Evolutionary conservation across 1,140 invertebrate genomes (phyloP), one percentile per base, ranked within the genome.

Genomic region (Caenorhabditis briggsae): DNA sequence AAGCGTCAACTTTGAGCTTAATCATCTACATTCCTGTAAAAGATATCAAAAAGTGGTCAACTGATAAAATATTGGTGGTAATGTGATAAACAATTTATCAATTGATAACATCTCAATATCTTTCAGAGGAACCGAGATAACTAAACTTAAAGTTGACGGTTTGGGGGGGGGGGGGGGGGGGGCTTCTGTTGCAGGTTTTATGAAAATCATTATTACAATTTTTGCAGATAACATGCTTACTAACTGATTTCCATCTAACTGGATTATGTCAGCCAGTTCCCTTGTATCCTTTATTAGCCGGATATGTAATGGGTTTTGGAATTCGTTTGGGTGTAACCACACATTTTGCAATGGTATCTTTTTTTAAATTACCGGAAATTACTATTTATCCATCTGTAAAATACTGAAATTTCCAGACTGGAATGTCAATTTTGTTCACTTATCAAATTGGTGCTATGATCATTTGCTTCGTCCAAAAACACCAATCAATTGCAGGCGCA

Each of bases 371-470:
- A 33, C 3, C 33, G 3, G 33, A 33, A 33, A 33, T 33, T 33
- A 33, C 33, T 3, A 33, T 33, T 2, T 33, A 2, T 33, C 33
- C 50, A 2, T 53, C 50, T 53, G 50, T 14, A 53, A 53, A 5
- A 14, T 11, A n/a, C 50, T 53, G 50, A 53, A 53, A 53, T 14
- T 65, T 65, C 12, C 61, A 65, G 61, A 33, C 23, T 9, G 20
- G 61, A 14, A 41, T 65, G 9, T 9, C 61, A 1, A 1, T 65
- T 12, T 20, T 65, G 9, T 14, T 65, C 3, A 33, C 23, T 11
- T 65, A 65, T 65, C 61, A 65, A 65, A 65, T 65, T 9, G 61
- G 61, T 9, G 20, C 18, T 33, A 65, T 65, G 61, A 65, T 65
- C 18, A 41, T 41, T 33, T 65, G 61, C 16, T 65, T 65, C 11